Conservation (phyloP, 2,797 vertebrate genomes). For the Falco biarmicus region DNA sequence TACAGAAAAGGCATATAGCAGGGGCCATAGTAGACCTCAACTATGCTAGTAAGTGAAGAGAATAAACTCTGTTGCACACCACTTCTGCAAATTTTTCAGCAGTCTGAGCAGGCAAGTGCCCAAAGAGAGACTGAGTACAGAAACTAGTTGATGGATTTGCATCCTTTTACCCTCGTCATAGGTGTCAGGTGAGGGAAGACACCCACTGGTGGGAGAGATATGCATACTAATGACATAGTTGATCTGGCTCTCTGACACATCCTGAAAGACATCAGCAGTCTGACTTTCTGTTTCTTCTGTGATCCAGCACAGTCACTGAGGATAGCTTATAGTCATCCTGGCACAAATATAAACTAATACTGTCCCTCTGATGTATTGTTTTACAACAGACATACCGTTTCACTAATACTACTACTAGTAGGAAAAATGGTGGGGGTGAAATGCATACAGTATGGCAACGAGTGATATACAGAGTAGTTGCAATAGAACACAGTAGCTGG, state of each 20-base stretch:
- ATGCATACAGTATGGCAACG: neutral
- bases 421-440: neutral
- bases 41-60: neutral
- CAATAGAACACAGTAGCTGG: neutral
- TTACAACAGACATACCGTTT: neutral
- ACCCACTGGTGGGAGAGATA: too few species aligned
- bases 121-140: neutral
- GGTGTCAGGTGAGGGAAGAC: neutral
- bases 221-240: neutral
- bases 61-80: neutral
- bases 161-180: neutral
- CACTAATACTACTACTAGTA: neutral
- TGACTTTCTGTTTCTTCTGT: neutral
- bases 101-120: neutral
- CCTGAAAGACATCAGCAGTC: neutral
- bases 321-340: neutral
- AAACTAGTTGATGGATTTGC: neutral
- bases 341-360: neutral
- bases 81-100: neutral
- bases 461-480: neutral
- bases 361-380: neutral
- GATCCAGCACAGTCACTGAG: neutral
- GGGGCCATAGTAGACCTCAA: neutral
- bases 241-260: neutral
- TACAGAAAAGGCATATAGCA: neutral